Evolutionary conservation across 2,888 invertebrate species (phyloP).

Genomic region (Eristalis pertinax): DNA sequence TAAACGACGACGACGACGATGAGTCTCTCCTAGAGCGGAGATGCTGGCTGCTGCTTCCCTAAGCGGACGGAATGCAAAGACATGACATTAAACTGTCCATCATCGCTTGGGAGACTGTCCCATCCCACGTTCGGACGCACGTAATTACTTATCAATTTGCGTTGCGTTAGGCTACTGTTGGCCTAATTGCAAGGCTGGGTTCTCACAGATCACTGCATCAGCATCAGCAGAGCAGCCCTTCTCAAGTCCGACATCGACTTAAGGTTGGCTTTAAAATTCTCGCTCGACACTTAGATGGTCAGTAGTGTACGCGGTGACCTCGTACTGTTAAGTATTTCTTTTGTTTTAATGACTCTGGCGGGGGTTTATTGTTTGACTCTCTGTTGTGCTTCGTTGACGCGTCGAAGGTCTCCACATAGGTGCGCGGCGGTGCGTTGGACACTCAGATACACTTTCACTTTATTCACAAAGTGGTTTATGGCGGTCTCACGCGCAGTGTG

Average conservation of each 20-base stretch:
- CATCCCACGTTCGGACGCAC: conserved; percentile 22
- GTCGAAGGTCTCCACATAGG: conserved; percentile 62
- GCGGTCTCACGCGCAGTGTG: conserved; percentile 13
- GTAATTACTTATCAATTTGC: conserved; percentile 68
- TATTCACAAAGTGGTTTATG: conserved; percentile 47
- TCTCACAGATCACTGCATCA: conserved; percentile 37
- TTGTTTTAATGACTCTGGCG: conserved; percentile 25
- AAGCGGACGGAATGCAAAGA: background rate
- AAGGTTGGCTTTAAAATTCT: conserved; percentile 38
- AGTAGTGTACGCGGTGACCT: conserved; percentile 42
- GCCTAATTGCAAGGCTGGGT: conserved; percentile 38
- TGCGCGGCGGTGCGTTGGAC: conserved; percentile 6
- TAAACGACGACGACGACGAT: conserved; percentile 41
- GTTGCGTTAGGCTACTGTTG: conserved; percentile 30
- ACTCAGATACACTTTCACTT: conserved; percentile 64
- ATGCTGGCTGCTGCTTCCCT: background rate
- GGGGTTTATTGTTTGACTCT: conserved; percentile 54
- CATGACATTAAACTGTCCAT: conserved; percentile 45
- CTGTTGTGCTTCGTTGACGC: conserved; percentile 60
- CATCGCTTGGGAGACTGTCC: conserved; percentile 29
- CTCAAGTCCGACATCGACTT: conserved; percentile 23
- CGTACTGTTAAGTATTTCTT: conserved; percentile 25
- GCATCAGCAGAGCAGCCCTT: background rate
- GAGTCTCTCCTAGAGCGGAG: too few relatives aligned
- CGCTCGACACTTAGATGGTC: conserved; percentile 33